Percentiles rank a stretch among this genome's conserved stretches.
These are phyloP conservation scores for Dinocampus coccinellae DNA, from an alignment of 2,888 invertebrate genomes.

Conservation along the genomic window DNA sequence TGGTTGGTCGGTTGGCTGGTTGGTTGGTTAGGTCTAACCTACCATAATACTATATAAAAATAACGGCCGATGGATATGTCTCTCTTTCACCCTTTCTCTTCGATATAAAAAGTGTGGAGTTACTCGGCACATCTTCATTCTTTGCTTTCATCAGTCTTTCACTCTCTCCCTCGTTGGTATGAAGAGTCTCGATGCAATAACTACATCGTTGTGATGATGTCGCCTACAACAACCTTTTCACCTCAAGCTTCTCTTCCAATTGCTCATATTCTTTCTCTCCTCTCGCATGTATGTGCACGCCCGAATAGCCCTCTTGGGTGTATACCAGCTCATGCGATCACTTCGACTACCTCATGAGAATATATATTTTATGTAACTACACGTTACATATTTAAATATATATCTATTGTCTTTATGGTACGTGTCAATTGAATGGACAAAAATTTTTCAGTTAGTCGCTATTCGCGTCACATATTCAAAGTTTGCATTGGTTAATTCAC, in stretches of 20 bases:
- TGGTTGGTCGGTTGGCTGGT: slow-evolving; percentile 54
- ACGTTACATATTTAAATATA: background rate
- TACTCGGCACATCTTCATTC: slow-evolving; percentile 25
- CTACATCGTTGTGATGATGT: slow-evolving; percentile 5
- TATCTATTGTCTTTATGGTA: no score
- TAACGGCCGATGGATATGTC: slow-evolving; percentile 54
- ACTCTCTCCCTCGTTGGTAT: slow-evolving; percentile 15
- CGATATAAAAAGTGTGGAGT: slow-evolving; percentile 11
- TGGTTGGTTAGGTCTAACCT: slow-evolving; percentile 67
- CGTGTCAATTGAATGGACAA: background rate
- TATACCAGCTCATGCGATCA: background rate
- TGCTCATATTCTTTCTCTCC: slow-evolving; percentile 37
- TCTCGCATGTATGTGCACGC: slow-evolving; percentile 29
- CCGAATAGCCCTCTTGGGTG: slow-evolving; percentile 6
- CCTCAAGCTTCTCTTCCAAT: slow-evolving; percentile 32
- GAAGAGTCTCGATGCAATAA: slow-evolving; percentile 1
- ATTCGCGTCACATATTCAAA: background rate
- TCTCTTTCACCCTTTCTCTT: slow-evolving; percentile 35
- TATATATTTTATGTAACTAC: background rate
- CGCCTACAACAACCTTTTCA: slow-evolving; percentile 25
- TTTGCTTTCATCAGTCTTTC: slow-evolving; percentile 8
- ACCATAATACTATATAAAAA: slow-evolving; percentile 66
- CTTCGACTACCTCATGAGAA: background rate
- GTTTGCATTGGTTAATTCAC: background rate
- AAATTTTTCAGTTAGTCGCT: slow-evolving; percentile 6